A percentile compares a stretch with the other conserved stretches of the same genome.
These are phyloP conservation scores for Halocynthia aurantium DNA, from an alignment of 23 tunicate species.

Conservation along the genomic window DNA sequence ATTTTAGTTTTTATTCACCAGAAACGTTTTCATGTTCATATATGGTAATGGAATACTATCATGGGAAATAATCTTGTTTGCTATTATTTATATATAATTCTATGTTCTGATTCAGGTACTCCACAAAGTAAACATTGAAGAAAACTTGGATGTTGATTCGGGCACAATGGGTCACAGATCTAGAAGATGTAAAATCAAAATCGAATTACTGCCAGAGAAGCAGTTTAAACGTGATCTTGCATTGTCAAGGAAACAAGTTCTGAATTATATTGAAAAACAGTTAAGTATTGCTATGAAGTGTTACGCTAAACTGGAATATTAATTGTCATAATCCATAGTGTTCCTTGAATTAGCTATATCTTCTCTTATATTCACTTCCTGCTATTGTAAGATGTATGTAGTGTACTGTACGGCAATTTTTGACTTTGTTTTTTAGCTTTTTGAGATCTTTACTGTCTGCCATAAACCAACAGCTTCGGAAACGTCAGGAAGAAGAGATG, in stretches of 20 bases:
- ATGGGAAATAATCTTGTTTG: background rate
- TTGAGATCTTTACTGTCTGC: conserved; percentile 19
- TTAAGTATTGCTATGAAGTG: conserved; percentile 9
- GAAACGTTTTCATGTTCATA: background rate
- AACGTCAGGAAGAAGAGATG: conserved; percentile 22
- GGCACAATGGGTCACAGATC: conserved; percentile 15
- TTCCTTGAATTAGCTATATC: no score
- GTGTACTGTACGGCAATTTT: background rate
- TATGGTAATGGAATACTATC: background rate
- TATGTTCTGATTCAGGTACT: conserved; percentile 34
- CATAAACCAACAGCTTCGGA: conserved; percentile 21
- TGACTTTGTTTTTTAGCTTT: conserved; percentile 15
- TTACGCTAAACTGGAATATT: no score
- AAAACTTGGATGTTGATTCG: conserved; percentile 30
- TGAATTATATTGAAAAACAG: conserved; percentile 53
- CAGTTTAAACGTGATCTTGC: conserved; percentile 53
- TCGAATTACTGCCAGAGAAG: conserved; percentile 49
- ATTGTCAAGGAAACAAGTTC: conserved; percentile 15
- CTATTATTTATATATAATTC: background rate
- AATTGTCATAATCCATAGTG: no score
- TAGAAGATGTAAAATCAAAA: conserved; percentile 29
- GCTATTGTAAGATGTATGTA: background rate
- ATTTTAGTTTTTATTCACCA: background rate
- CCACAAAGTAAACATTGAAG: conserved; percentile 50
- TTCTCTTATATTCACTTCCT: no score